A percentile compares a stretch with the other conserved stretches of the same genome.
These are phyloP conservation scores for Cetoscarus ocellatus DNA, from an alignment of 2,797 vertebrate genomes.

Conservation along the genomic window DNA sequence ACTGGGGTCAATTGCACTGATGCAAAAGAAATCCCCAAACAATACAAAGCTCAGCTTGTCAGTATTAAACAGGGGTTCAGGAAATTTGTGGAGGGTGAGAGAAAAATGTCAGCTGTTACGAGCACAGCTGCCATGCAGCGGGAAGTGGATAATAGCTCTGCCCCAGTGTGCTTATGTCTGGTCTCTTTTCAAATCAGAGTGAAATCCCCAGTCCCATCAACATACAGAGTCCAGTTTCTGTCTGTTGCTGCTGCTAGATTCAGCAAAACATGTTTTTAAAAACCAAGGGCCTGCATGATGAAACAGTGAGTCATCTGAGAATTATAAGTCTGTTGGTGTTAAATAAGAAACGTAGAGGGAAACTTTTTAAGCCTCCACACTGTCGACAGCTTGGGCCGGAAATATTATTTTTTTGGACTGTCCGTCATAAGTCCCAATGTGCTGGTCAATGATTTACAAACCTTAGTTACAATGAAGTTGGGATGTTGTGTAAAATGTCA, in stretches of 20 bases:
- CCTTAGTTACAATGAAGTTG: no score
- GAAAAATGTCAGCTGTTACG: slow-evolving; percentile 52
- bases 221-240: slow-evolving; percentile 27
- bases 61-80: slow-evolving; percentile 25
- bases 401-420: no score
- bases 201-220: slow-evolving; percentile 41
- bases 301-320: slow-evolving; percentile 3
- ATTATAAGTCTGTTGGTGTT: not conserved
- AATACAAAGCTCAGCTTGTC: slow-evolving; percentile 48
- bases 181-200: slow-evolving; percentile 55
- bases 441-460: no score
- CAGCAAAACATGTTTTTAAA: slow-evolving; percentile 6
- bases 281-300: slow-evolving; percentile 5
- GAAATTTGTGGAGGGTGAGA: slow-evolving; percentile 37
- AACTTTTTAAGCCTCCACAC: no score
- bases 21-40: slow-evolving; percentile 63
- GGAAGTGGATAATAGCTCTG: slow-evolving; percentile 53
- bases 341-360: slow-evolving; percentile 7
- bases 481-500: no score
- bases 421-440: no score
- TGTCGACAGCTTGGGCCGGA: no score
- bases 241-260: slow-evolving; percentile 30
- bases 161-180: slow-evolving; percentile 32
- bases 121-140: slow-evolving; percentile 59
- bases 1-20: slow-evolving; percentile 34